A percentile compares a stretch with the other conserved stretches of the same genome.
Evolutionary conservation across 30 jellyfish, hydroid and myxozoan species (phyloP).

Genomic region (Aurelia coerulea): DNA sequence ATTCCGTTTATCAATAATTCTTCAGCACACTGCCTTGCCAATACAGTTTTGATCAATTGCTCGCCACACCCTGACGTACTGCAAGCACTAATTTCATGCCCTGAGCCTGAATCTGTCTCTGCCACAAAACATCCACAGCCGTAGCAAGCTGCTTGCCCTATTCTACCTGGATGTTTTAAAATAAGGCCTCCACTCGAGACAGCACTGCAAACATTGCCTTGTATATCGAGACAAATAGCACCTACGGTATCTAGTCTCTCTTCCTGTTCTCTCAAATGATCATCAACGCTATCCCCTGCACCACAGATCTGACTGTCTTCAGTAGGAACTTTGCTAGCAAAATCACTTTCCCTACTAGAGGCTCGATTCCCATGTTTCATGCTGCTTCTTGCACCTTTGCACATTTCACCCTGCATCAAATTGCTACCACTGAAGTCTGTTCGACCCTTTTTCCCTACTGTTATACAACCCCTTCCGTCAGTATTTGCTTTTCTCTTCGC

Average conservation of each 20-base stretch:
- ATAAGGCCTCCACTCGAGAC: slow-evolving; percentile 92
- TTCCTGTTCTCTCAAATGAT: not conserved
- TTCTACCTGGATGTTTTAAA: slow-evolving; percentile 83
- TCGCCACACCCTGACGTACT: slow-evolving; percentile 93
- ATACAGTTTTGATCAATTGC: slow-evolving; percentile 63
- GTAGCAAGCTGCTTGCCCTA: slow-evolving; percentile 84
- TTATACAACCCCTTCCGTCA: too few species aligned
- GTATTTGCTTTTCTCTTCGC: too few species aligned
- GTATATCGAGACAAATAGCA: slow-evolving; percentile 76
- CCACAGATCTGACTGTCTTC: not conserved
- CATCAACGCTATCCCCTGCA: not conserved
- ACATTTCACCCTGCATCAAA: too few species aligned
- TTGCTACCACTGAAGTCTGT: too few species aligned
- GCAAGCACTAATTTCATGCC: slow-evolving; percentile 30
- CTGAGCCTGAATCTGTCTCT: not conserved
- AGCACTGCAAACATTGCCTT: slow-evolving; percentile 76
- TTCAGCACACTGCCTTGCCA: slow-evolving; percentile 74
- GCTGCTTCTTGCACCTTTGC: too few species aligned
- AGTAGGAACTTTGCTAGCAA: not conserved
- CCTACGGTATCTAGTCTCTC: slow-evolving; percentile 79
- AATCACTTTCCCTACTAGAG: not conserved
- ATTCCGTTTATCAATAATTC: not conserved
- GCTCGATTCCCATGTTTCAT: too few species aligned
- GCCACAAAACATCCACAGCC: slow-evolving; percentile 90
- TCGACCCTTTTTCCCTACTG: too few species aligned